Evolutionary conservation across 2,888 invertebrate genomes (phyloP).

Genomic region (Ptilodon capucinus): DNA sequence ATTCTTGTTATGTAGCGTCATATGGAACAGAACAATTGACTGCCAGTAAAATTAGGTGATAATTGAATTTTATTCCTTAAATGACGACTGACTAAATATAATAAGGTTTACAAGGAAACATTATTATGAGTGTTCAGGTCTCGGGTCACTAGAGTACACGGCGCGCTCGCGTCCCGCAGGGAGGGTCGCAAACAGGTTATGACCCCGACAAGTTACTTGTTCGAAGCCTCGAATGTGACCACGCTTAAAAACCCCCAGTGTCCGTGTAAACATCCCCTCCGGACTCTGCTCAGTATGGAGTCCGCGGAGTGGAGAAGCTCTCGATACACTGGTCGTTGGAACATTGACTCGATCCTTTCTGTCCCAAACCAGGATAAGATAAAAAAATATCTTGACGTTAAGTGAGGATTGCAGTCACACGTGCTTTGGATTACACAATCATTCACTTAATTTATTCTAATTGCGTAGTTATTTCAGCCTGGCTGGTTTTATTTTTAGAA

Average conservation of each 20-base stretch:
- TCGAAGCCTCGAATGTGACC: conserved; percentile 69
- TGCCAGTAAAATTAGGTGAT: not conserved
- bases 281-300: conserved; percentile 19
- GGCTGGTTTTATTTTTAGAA: not conserved
- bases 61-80: not conserved
- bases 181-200: conserved; percentile 82
- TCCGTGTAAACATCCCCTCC: conserved; percentile 40
- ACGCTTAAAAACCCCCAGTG: conserved; percentile 52
- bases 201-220: conserved; percentile 81
- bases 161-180: conserved; percentile 66
- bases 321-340: conserved; percentile 45
- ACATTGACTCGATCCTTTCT: conserved; percentile 62
- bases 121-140: conserved; percentile 54
- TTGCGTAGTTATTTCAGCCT: not conserved
- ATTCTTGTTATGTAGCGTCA: not conserved
- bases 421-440: conserved; percentile 42
- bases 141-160: conserved; percentile 72
- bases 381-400: conserved; percentile 68
- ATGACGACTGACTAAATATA: not conserved
- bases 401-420: conserved; percentile 51
- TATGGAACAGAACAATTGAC: not conserved
- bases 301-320: conserved; percentile 41
- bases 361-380: conserved; percentile 77
- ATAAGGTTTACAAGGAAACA: conserved; percentile 22
- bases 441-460: conserved; percentile 16